Conservation (phyloP, 1,140 invertebrate genomes). For the Sesamia nonagrioides region DNA sequence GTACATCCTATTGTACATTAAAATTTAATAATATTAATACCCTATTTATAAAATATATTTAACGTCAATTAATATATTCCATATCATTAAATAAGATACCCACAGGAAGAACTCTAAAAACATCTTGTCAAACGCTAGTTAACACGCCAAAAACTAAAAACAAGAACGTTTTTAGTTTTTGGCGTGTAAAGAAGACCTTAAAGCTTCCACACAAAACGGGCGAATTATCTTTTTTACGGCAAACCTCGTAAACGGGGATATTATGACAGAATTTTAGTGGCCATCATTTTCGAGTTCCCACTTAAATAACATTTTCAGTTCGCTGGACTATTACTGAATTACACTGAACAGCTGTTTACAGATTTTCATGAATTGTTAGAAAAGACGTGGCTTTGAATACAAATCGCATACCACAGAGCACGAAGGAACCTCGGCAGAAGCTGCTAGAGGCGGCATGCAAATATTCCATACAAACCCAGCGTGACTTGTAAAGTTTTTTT, state of each 20-base stretch:
- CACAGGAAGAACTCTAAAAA: neutral
- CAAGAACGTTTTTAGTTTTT: neutral
- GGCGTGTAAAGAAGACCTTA: too few relatives aligned
- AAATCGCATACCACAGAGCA: too few relatives aligned
- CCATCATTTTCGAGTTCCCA: constrained; percentile 6
- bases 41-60: too few relatives aligned
- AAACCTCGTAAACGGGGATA: constrained; percentile 14
- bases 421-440: too few relatives aligned
- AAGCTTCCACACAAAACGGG: neutral
- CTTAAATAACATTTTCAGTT: constrained; percentile 8
- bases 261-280: constrained; percentile 16
- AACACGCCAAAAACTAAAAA: neutral
- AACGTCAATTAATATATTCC: too few relatives aligned
- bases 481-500: too few relatives aligned
- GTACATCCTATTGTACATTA: too few relatives aligned
- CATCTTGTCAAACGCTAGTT: neutral
- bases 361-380: constrained; percentile 57
- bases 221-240: neutral
- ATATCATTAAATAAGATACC: too few relatives aligned
- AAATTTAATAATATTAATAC: too few relatives aligned
- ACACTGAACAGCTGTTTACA: constrained; percentile 55
- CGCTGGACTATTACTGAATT: constrained; percentile 23
- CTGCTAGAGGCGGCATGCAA: too few relatives aligned
- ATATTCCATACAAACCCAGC: too few relatives aligned
- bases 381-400: constrained; percentile 45